These are phyloP conservation scores for Bugula neritina DNA, from an alignment of 2,888 invertebrate species.

Conservation along the genomic window DNA sequence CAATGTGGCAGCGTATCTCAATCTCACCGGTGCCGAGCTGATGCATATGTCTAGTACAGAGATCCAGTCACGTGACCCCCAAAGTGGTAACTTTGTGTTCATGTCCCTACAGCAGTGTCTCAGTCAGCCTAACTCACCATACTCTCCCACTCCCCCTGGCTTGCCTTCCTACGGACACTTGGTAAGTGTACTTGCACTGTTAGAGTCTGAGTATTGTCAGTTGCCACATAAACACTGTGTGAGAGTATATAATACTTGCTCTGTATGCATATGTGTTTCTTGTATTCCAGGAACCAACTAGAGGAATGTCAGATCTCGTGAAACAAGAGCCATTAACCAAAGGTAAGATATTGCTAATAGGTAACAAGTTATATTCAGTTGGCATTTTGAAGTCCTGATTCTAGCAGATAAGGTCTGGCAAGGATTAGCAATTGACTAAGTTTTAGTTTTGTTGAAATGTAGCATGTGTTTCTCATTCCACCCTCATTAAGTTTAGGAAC, in stretches of 20 bases:
- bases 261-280: not conserved
- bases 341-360: too few species aligned
- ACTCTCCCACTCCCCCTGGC: not conserved
- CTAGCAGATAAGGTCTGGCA: too few species aligned
- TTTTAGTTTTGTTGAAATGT: too few species aligned
- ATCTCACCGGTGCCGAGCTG: conserved; percentile 36
- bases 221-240: not conserved
- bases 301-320: not conserved
- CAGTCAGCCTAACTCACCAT: not conserved
- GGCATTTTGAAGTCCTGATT: too few species aligned
- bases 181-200: not conserved
- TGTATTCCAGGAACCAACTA: not conserved
- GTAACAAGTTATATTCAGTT: too few species aligned
- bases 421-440: too few species aligned
- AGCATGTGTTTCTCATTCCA: too few species aligned
- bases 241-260: not conserved
- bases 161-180: conserved; percentile 5
- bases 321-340: conserved; percentile 18
- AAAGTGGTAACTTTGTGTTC: conserved; percentile 37
- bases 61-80: conserved; percentile 34
- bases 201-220: not conserved
- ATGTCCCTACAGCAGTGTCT: conserved; percentile 35
- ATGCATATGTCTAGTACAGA: conserved; percentile 36
- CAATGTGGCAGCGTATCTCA: conserved; percentile 33
- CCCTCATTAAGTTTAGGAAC: too few species aligned